phyloP scores from a whole-genome alignment of 1,140 invertebrate species.

The Drosophila nigrodunni region DNA sequence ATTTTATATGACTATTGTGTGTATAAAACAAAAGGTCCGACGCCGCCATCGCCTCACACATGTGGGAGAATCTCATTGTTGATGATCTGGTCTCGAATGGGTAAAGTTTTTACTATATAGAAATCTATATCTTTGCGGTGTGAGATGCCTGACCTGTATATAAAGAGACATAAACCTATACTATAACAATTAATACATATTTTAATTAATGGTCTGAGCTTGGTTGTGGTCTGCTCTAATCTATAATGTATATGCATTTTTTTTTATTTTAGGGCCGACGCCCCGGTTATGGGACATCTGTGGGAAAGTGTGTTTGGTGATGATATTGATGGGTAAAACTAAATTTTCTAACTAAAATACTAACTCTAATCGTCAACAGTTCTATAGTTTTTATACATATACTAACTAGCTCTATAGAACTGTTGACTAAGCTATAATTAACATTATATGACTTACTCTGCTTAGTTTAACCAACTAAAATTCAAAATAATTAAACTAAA shows the following conservation, averaged over 20 bases:
- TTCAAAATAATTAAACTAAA: too few species aligned
- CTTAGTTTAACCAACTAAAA: slow-evolving; percentile 3
- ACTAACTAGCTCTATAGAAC: slow-evolving; percentile 30
- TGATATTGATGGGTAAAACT: slow-evolving; percentile 91
- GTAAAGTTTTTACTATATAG: slow-evolving; percentile 85
- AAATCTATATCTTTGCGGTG: slow-evolving; percentile 62
- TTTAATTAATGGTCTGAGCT: slow-evolving; percentile 36
- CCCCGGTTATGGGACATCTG: slow-evolving; percentile 96
- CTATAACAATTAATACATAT: slow-evolving; percentile 22
- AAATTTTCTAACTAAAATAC: slow-evolving; percentile 37
- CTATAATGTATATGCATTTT: slow-evolving; percentile 53
- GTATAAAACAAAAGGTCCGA: slow-evolving; percentile 90
- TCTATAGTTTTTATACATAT: neutral
- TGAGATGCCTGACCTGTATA: slow-evolving; percentile 25
- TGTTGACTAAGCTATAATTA: neutral
- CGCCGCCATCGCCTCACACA: slow-evolving; percentile 95
- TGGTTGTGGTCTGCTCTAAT: slow-evolving; percentile 75
- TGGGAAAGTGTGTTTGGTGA: slow-evolving; percentile 95
- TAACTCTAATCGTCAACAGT: neutral
- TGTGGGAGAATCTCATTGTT: slow-evolving; percentile 93
- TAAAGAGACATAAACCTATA: slow-evolving; percentile 7
- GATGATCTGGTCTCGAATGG: slow-evolving; percentile 87
- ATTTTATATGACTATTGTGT: slow-evolving; percentile 5
- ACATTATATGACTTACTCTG: neutral
- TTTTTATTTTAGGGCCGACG: slow-evolving; percentile 93